These are phyloP conservation scores for Lagopus leucura DNA, from an alignment of 2,113 vertebrate genomes.

Conservation along the genomic window DNA sequence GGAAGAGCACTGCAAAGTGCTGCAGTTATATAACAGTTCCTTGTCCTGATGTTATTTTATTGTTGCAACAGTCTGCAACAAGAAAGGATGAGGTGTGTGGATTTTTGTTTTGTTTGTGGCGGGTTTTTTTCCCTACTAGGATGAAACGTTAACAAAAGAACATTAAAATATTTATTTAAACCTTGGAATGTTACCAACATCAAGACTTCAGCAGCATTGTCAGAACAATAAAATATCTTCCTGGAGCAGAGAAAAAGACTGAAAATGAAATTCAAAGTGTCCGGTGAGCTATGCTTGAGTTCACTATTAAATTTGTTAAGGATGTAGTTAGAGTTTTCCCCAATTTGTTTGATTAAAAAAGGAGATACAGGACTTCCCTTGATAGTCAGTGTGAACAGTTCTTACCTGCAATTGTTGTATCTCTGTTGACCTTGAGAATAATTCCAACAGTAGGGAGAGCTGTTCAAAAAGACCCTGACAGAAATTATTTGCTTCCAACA, in stretches of 20 bases:
- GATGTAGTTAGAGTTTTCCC: neutral
- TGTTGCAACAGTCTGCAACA: neutral
- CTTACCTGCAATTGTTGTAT: neutral
- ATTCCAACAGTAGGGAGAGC: neutral
- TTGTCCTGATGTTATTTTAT: neutral
- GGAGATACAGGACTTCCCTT: neutral
- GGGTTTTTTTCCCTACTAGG: neutral
- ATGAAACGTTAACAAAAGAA: neutral
- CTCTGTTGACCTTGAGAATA: neutral
- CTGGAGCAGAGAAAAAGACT: neutral
- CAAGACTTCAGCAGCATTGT: neutral
- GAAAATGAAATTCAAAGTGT: neutral
- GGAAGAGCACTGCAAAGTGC: accelerated
- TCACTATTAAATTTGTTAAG: neutral
- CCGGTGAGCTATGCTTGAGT: neutral
- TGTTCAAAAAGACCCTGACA: neutral
- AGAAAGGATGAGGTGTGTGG: neutral
- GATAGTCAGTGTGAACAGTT: neutral
- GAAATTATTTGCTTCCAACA: neutral
- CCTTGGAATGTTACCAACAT: neutral
- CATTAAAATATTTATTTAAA: neutral
- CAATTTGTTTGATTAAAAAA: neutral
- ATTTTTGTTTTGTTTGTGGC: neutral
- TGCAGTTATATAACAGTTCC: neutral
- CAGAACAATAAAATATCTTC: neutral